phyloP scores from a whole-genome alignment of 1,140 invertebrate genomes.

The Hermetia illucens region DNA sequence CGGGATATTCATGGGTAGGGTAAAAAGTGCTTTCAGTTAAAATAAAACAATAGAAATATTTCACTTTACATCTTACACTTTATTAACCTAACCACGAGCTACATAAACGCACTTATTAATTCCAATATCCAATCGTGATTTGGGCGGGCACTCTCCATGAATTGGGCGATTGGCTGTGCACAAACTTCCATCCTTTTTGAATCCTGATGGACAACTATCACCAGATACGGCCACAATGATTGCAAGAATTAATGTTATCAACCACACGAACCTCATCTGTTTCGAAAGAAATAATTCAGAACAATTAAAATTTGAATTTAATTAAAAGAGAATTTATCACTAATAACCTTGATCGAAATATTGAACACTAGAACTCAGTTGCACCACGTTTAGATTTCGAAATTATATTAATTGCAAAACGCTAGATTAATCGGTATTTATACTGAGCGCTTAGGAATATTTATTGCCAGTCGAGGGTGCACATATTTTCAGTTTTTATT shows the following conservation, averaged over 20 bases:
- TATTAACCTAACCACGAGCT: neutral
- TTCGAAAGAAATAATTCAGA: too few species aligned
- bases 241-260: slow-evolving; percentile 16
- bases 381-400: too few species aligned
- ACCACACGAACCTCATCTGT: slow-evolving; percentile 14
- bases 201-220: slow-evolving; percentile 16
- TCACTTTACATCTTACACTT: too few species aligned
- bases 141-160: slow-evolving; percentile 18
- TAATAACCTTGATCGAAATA: neutral
- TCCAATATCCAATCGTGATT: slow-evolving; percentile 14
- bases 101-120: slow-evolving; percentile 23
- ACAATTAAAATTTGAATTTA: neutral
- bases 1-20: too few species aligned
- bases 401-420: too few species aligned
- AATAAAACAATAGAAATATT: slow-evolving; percentile 1
- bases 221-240: slow-evolving; percentile 12
- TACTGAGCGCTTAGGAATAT: too few species aligned
- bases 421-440: too few species aligned
- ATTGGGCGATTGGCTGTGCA: slow-evolving; percentile 17
- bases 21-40: too few species aligned
- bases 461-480: too few species aligned
- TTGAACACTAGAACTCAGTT: too few species aligned
- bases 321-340: neutral
- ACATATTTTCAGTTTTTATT: too few species aligned
- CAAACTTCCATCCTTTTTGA: slow-evolving; percentile 9